Evolutionary conservation across 2,113 vertebrate species (phyloP), one percentile per base, ranked within the genome.

Genomic region (Progne subis): DNA sequence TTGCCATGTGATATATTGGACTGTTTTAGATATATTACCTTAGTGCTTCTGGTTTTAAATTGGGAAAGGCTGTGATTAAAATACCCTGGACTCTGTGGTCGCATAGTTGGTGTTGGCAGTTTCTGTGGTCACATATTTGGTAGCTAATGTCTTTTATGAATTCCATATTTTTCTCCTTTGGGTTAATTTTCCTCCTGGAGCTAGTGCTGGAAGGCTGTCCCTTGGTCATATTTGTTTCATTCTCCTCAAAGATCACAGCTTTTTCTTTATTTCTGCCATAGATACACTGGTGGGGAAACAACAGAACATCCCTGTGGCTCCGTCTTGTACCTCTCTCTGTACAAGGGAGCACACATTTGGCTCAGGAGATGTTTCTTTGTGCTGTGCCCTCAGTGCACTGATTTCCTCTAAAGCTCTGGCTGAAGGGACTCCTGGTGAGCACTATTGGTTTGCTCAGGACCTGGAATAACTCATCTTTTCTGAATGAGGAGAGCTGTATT

Each of bases 111-210:
- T 88, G 90, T 92, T 96, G 95, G 93, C 96, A 94, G 74, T 91
- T 96, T 88, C 95, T 93, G 92, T 41, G 96, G 90, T 91, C 50
- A 3, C 88, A 82, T 95, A 93, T 86, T 97, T 96, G 88, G 92
- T 96, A 96, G 94, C 78, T 92, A 91, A 95, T 81, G 72, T 88
- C 92, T 86, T 86, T 95, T 89, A 93, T 95, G 71, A 82, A 70
- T 86, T 95, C 95, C 96, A 97, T 92, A 83, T 90, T 97, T 96
- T 88, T 55, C 52, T 94, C 55, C 75, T 93, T 32, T 47, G 83
- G 69, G 86, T 71, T 90, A 85, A 81, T 67, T 89, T 64, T 67
- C 47, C 34, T 53, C 75, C 39, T 3, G 47, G 86, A 96, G 41
- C 75, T 80, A 34, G 64, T 68, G 65, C 50, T 82, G 52, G 68